Conservation (phyloP, 2,113 vertebrate species). For the Okapia johnstoni region DNA sequence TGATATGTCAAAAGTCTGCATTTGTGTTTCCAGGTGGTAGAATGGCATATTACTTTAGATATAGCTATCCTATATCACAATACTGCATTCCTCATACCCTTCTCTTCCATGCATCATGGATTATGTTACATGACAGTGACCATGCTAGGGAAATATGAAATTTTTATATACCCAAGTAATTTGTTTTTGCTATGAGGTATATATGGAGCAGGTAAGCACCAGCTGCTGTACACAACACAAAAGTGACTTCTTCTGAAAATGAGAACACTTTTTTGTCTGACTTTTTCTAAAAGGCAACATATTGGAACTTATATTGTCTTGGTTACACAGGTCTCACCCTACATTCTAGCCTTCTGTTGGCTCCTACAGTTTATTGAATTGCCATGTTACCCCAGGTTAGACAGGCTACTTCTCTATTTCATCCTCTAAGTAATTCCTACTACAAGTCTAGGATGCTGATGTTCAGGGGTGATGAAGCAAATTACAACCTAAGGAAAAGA, state of each 20-base stretch:
- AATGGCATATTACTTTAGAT: neutral
- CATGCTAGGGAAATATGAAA: neutral
- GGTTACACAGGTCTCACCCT: neutral
- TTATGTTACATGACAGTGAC: neutral
- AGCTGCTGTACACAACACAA: neutral
- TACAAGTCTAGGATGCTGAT: neutral
- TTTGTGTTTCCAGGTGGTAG: neutral
- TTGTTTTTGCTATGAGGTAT: neutral
- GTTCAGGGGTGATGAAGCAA: neutral
- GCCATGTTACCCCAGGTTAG: neutral
- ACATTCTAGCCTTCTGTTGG: neutral
- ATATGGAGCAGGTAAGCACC: neutral
- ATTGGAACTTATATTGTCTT: neutral
- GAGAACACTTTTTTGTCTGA: neutral
- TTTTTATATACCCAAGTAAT: neutral
- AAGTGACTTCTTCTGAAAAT: neutral
- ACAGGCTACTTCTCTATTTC: neutral
- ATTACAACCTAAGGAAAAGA: neutral
- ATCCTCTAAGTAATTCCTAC: neutral
- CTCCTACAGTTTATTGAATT: neutral
- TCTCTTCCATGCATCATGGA: neutral
- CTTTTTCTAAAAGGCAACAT: neutral
- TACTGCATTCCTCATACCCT: neutral
- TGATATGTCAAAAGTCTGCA: neutral
- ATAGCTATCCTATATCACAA: neutral